phyloP scores from a whole-genome alignment of 2,888 invertebrate genomes.

The Tortricodes alternella region DNA sequence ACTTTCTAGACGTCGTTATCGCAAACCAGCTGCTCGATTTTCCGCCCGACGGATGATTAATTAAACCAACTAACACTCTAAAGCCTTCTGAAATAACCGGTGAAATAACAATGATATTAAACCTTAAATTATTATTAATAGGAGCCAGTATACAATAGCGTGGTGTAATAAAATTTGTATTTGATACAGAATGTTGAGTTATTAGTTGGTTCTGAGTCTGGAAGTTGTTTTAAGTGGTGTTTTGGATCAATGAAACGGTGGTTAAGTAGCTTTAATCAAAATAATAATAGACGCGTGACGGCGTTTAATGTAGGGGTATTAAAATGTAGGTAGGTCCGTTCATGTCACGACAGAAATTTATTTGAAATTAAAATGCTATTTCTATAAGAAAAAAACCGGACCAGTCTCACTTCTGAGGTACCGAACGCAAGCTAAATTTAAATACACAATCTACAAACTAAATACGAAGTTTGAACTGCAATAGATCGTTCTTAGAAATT shows the following conservation, averaged over 20 bases:
- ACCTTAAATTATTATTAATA: constrained; percentile 29
- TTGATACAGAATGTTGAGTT: constrained; percentile 27
- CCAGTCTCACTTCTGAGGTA: too few species aligned
- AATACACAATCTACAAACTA: too few species aligned
- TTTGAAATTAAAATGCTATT: too few species aligned
- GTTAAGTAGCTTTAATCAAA: constrained; percentile 4
- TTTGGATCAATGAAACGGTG: background rate
- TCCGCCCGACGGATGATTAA: constrained; percentile 71
- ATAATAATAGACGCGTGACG: background rate
- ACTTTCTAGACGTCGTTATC: constrained; percentile 65
- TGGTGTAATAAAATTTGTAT: constrained; percentile 10
- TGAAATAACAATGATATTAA: constrained; percentile 16
- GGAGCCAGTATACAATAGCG: background rate
- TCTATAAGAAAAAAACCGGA: too few species aligned
- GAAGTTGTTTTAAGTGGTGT: constrained; percentile 5
- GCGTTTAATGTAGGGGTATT: too few species aligned
- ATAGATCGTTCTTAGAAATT: too few species aligned
- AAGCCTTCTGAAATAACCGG: constrained; percentile 19
- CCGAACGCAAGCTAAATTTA: too few species aligned
- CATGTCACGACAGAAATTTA: too few species aligned
- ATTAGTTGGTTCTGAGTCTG: constrained; percentile 21
- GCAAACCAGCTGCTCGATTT: constrained; percentile 68
- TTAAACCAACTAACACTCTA: constrained; percentile 55
- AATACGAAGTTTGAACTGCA: too few species aligned
- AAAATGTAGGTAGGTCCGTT: too few species aligned